Evolutionary conservation across 2,888 invertebrate genomes (phyloP).

Genomic region (Nephrotoma appendiculata): DNA sequence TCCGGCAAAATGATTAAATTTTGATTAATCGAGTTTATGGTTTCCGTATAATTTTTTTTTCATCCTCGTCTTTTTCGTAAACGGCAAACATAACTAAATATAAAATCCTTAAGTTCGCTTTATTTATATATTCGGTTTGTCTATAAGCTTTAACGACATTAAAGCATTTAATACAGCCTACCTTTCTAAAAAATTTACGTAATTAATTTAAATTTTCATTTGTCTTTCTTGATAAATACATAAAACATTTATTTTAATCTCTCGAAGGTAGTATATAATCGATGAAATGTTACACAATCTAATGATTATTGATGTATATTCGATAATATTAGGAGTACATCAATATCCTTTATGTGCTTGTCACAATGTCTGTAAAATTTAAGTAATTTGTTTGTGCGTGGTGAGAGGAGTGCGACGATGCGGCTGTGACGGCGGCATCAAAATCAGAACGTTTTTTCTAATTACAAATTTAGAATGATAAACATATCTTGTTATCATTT

Average conservation of each 20-base stretch:
- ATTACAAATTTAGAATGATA: background rate
- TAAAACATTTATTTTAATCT: background rate
- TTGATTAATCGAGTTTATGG: background rate
- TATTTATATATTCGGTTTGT: background rate
- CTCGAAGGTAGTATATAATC: background rate
- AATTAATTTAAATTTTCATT: background rate
- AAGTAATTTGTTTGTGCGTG: background rate
- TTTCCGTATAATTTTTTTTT: background rate
- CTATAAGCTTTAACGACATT: background rate
- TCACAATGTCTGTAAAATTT: background rate
- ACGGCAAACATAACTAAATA: background rate
- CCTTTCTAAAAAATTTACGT: background rate
- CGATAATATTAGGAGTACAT: background rate
- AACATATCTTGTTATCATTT: background rate
- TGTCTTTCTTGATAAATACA: background rate
- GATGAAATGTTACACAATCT: background rate
- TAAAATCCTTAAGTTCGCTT: too few relatives aligned
- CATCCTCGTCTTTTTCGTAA: background rate
- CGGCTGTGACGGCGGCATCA: background rate
- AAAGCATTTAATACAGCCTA: background rate
- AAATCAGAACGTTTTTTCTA: background rate
- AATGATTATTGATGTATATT: background rate
- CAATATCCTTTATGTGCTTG: background rate
- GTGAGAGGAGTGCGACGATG: background rate
- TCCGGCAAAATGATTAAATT: background rate